A percentile compares a stretch with the other conserved stretches of the same genome.
These are phyloP conservation scores for Crypturellus tataupa DNA, from an alignment of 2,797 vertebrate genomes.

Conservation along the genomic window DNA sequence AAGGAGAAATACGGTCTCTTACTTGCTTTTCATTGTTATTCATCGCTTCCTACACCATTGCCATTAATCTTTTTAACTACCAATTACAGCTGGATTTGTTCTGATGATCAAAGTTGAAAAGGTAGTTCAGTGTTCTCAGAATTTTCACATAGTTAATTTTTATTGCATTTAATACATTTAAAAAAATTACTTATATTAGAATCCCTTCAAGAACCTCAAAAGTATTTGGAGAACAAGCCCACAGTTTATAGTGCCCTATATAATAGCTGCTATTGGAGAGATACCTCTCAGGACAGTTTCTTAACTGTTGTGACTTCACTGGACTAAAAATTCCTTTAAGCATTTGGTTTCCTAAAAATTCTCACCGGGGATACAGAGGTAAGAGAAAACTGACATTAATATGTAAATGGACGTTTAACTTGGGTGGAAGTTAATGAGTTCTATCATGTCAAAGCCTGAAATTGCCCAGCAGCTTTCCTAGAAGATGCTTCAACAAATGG, in stretches of 20 bases:
- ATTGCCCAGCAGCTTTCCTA: conserved; percentile 28
- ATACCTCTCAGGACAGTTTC: not conserved
- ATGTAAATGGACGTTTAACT: conserved; percentile 53
- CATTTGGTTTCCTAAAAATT: conserved; percentile 15
- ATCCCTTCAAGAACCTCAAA: not conserved
- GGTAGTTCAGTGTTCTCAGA: not conserved
- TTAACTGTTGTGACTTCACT: conserved; percentile 7
- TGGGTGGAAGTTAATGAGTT: conserved; percentile 47
- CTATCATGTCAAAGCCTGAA: conserved; percentile 42
- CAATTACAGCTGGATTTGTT: conserved; percentile 1
- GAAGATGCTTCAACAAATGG: conserved; percentile 35
- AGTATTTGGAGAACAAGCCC: not conserved
- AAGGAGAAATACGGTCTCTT: not conserved
- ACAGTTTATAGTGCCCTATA: not conserved
- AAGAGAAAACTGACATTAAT: conserved; percentile 32
- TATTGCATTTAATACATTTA: not conserved
- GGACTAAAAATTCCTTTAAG: conserved; percentile 36
- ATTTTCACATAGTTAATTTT: not conserved
- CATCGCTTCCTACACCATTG: not conserved
- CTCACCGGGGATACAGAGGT: not conserved
- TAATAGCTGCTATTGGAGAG: conserved; percentile 9
- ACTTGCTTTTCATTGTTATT: not conserved
- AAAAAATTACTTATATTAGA: not conserved
- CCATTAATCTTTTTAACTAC: conserved; percentile 27
- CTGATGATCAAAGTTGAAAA: not conserved